Evolutionary conservation across 2,113 vertebrate genomes (phyloP), one percentile per base, ranked within the genome.

Genomic region (Cinclus mexicanus): DNA sequence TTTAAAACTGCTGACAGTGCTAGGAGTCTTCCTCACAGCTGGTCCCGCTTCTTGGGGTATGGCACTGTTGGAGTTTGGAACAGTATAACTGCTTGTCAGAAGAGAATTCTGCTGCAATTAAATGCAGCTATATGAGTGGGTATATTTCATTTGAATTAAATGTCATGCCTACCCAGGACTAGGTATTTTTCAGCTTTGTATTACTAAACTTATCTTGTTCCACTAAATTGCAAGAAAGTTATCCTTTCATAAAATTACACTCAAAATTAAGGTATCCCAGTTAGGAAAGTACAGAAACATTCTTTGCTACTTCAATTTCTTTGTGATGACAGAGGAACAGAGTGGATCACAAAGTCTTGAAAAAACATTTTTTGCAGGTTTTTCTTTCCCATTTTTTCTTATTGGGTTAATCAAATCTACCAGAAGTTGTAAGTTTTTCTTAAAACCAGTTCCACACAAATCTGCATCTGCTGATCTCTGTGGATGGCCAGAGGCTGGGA

Each of bases 51-150:
- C 83, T 82, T 95, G 59, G 75, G 82, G 10, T 87, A 41, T 4
- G 0, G 6, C 6, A 9, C 25, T 85, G 20, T 64, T 94, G 65
- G 29, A 69, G 31, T 83, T 88, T 4, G 81, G 47, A 95, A 87
- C 16, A 91, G 47, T 77, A 78, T 77, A 78, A 69, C 75, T 65
- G 31, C 57, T 89, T 93, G 76, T 78, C 61, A 68, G 90, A 94
- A 91, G 20, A n/a, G 25, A 60, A 47, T 53, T 93, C 28, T 72
- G 21, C 56, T 87, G 14, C 75, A 80, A 42, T 82, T 83, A 93
- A 96, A 49, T 77, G 50, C 49, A 80, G 8, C 55, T 69, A 4
- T 60, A 9, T 55, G 41, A 80, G 37, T n/a, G 15, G 47, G 44
- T 92, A 9, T 70, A 80, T 96, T 92, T 90, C 4, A 86, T 67